Evolutionary conservation across 2,888 invertebrate genomes (phyloP).

Genomic region (Zaprionus lineosus): DNA sequence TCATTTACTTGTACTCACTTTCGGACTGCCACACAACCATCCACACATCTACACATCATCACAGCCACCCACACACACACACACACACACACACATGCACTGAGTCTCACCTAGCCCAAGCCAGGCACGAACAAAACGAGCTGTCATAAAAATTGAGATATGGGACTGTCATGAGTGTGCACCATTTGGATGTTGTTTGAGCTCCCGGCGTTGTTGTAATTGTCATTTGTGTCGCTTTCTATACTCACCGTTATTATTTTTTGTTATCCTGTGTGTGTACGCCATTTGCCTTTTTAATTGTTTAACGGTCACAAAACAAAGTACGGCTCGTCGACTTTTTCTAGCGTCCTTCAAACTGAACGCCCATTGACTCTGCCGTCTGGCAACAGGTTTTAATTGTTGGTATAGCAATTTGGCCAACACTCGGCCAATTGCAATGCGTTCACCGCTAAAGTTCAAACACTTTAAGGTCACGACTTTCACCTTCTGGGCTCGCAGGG

Average conservation of each 20-base stretch:
- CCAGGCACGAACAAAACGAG: conserved; percentile 23
- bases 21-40: too few relatives aligned
- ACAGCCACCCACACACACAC: background rate
- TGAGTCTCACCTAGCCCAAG: too few relatives aligned
- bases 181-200: conserved; percentile 49
- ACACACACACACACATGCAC: background rate
- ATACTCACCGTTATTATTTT: conserved; percentile 8
- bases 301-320: conserved; percentile 31
- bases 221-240: conserved; percentile 22
- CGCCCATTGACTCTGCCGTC: conserved; percentile 25
- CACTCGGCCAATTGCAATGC: too few relatives aligned
- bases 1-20: too few relatives aligned
- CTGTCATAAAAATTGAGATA: conserved; percentile 72
- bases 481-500: too few relatives aligned
- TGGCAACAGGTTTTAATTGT: conserved; percentile 34
- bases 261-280: conserved; percentile 14
- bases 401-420: too few relatives aligned
- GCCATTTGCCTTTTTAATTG: conserved; percentile 55
- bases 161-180: conserved; percentile 55
- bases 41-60: too few relatives aligned
- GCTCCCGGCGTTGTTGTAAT: conserved; percentile 5
- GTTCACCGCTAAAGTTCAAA: background rate
- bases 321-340: conserved; percentile 7
- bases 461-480: conserved; percentile 11
- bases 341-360: conserved; percentile 7